Conservation (phyloP, 1,140 invertebrate species). For the Physella acuta region DNA sequence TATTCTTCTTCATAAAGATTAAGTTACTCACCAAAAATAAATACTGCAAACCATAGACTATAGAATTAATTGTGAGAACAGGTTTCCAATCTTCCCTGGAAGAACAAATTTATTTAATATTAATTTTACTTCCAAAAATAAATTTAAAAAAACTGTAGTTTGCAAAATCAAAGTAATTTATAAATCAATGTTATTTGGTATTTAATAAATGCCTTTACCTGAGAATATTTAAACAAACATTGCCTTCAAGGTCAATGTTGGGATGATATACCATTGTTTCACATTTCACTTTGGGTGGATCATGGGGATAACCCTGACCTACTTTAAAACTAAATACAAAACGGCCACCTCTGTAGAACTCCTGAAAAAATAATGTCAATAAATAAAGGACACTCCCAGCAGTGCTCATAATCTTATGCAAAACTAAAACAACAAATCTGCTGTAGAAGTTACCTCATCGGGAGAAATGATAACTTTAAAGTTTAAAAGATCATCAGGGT, state of each 20-base stretch:
- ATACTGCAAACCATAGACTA: slow-evolving; percentile 97
- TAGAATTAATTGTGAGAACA: slow-evolving; percentile 94
- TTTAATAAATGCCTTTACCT: slow-evolving; percentile 80
- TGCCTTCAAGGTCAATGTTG: slow-evolving; percentile 91
- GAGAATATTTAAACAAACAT: slow-evolving; percentile 88
- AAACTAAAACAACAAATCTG: neutral
- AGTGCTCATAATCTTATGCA: neutral
- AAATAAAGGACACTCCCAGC: neutral
- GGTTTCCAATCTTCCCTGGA: slow-evolving; percentile 96
- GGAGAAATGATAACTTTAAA: slow-evolving; percentile 96
- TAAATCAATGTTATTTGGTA: neutral
- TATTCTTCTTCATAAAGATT: no score
- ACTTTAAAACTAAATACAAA: slow-evolving; percentile 98
- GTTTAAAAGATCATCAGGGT: slow-evolving; percentile 91
- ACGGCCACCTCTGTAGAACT: slow-evolving; percentile 89
- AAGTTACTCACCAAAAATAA: slow-evolving; percentile 90
- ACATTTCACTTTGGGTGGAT: slow-evolving; percentile 91
- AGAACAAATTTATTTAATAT: slow-evolving; percentile 19
- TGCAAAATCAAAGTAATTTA: neutral
- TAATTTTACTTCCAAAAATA: neutral
- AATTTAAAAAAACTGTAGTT: neutral
- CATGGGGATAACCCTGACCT: slow-evolving; percentile 94
- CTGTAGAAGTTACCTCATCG: slow-evolving; percentile 79
- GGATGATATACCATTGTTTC: slow-evolving; percentile 91
- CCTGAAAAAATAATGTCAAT: slow-evolving; percentile 65